These are phyloP conservation scores for Cephalopholis sonnerati DNA, from an alignment of 2,113 vertebrate species.

Conservation along the genomic window DNA sequence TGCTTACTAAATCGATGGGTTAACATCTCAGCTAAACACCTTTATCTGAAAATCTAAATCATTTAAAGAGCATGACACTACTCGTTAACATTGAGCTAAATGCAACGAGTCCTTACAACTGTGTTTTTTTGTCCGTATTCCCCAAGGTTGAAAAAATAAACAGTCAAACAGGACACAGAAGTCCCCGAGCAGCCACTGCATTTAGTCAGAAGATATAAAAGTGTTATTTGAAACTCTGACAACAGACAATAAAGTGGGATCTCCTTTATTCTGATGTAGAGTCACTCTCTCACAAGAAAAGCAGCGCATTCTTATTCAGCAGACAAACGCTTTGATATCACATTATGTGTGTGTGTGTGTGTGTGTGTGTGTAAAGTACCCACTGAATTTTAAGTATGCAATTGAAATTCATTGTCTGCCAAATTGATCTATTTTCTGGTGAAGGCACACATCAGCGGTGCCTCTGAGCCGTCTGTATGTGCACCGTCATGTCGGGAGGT, in stretches of 20 bases:
- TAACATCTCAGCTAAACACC: not conserved
- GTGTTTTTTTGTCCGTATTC: not conserved
- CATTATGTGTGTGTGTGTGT: not conserved
- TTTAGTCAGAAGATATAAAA: not conserved
- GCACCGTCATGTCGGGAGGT: slow-evolving; percentile 30
- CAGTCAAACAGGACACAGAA: not conserved
- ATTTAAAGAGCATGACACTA: not conserved
- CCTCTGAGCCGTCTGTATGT: not conserved
- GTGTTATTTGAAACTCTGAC: not conserved
- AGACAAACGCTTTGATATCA: slow-evolving; percentile 29
- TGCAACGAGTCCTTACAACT: not conserved
- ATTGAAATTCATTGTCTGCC: slow-evolving; percentile 59
- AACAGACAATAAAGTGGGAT: not conserved
- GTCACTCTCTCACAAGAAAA: not conserved
- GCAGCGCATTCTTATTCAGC: slow-evolving; percentile 31
- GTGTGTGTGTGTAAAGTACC: slow-evolving; percentile 23
- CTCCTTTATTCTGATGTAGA: slow-evolving; percentile 5
- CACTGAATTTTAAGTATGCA: slow-evolving; percentile 58
- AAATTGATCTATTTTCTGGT: slow-evolving; percentile 54
- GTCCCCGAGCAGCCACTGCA: not conserved
- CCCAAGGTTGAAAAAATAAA: not conserved
- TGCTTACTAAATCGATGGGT: too few relatives aligned
- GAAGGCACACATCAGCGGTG: slow-evolving; percentile 15
- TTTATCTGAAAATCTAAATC: not conserved
- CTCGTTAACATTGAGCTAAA: not conserved